These are phyloP conservation scores for Aratinga solstitialis DNA, from an alignment of 2,797 vertebrate genomes.

Conservation along the genomic window DNA sequence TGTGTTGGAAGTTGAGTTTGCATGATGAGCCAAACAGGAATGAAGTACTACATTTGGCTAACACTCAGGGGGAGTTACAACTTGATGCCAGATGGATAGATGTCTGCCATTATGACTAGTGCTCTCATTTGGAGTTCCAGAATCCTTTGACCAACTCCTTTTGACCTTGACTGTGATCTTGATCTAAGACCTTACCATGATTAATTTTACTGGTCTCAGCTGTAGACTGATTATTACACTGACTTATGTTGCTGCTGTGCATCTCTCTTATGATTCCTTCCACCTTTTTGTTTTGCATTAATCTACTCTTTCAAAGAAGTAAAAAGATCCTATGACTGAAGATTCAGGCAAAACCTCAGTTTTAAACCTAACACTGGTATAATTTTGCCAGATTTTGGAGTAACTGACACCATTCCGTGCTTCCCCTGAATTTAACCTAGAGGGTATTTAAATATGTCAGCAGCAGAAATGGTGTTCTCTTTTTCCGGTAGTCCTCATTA, in stretches of 20 bases:
- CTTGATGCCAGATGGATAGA: neutral
- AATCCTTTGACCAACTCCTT: neutral
- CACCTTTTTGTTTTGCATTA: neutral
- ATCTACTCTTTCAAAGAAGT: neutral
- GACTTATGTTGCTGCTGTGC: fast-evolving
- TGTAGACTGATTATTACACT: neutral
- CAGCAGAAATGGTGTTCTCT: neutral
- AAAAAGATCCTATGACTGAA: neutral
- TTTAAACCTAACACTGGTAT: neutral
- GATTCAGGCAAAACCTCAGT: neutral
- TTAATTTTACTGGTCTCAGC: neutral
- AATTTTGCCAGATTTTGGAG: neutral
- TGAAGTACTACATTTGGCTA: neutral
- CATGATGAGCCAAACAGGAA: neutral
- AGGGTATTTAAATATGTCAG: neutral
- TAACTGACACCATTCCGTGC: neutral
- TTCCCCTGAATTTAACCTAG: neutral
- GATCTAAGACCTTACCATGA: neutral
- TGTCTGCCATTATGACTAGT: neutral
- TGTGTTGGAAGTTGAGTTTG: neutral
- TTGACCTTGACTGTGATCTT: neutral
- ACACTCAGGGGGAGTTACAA: fast-evolving
- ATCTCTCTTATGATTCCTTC: neutral
- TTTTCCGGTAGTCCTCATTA: neutral
- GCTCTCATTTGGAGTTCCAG: neutral